A percentile compares a stretch with the other conserved stretches of the same genome.
These are phyloP conservation scores for Zaprionus africanus DNA, from an alignment of 1,140 invertebrate genomes.

Conservation along the genomic window DNA sequence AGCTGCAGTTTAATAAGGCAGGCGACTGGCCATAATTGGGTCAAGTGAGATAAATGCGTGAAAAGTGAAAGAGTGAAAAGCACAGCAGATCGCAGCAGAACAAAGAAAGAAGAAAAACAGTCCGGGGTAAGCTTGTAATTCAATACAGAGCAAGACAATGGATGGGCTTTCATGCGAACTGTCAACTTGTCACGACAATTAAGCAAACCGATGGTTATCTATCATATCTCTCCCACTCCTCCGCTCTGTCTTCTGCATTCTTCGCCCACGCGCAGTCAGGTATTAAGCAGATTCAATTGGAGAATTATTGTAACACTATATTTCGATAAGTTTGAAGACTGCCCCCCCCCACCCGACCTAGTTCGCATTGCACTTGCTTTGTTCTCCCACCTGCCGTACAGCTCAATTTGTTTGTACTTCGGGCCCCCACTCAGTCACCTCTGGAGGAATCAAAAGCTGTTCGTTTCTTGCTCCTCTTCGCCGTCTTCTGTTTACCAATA, in stretches of 20 bases:
- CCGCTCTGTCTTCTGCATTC: not conserved
- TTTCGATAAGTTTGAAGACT: not conserved
- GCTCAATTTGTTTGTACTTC: constrained; percentile 39
- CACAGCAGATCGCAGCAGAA: constrained; percentile 6
- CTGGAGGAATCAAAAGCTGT: constrained; percentile 37
- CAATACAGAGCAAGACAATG: constrained; percentile 71
- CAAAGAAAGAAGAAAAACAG: constrained; percentile 37
- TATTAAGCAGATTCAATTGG: constrained; percentile 69
- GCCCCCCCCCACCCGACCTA: too few relatives aligned
- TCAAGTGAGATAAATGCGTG: constrained; percentile 76
- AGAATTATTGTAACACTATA: constrained; percentile 73
- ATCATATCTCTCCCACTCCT: constrained; percentile 34
- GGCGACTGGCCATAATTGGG: constrained; percentile 68
- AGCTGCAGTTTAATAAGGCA: constrained; percentile 70
- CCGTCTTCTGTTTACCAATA: constrained; percentile 49
- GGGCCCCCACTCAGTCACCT: constrained; percentile 20
- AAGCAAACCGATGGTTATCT: constrained; percentile 72
- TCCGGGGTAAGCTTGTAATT: constrained; percentile 41
- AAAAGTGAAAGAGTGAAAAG: constrained; percentile 40
- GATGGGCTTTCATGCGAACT: constrained; percentile 76
- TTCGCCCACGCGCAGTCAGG: constrained; percentile 51
- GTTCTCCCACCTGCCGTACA: not conserved
- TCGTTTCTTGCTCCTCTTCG: constrained; percentile 13
- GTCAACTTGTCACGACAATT: constrained; percentile 81
- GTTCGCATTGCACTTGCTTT: constrained; percentile 67